Percentiles rank a stretch among this genome's conserved stretches.
Evolutionary conservation across 64 coral and sea anemone species (phyloP).

Genomic region (Stichodactyla mertensii): DNA sequence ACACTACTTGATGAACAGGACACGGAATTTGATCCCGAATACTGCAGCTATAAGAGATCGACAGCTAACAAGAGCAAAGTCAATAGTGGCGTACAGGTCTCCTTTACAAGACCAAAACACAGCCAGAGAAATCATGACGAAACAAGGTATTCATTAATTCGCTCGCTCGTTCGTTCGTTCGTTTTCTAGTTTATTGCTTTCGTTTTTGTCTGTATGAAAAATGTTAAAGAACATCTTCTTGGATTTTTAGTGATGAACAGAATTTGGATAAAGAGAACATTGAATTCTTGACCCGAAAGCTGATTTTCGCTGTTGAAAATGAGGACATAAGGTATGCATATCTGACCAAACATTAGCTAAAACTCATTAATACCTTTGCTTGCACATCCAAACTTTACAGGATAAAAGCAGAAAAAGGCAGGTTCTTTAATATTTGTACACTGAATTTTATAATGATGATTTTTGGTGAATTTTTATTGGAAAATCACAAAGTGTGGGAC

Average conservation of each 20-base stretch:
- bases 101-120: neutral
- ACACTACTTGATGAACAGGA: neutral
- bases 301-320: slow-evolving; percentile 54
- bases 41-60: neutral
- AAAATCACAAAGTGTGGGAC: too few relatives aligned
- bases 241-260: slow-evolving; percentile 3
- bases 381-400: too few relatives aligned
- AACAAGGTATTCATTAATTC: neutral
- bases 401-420: too few relatives aligned
- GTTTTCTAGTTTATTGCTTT: too few relatives aligned
- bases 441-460: too few relatives aligned
- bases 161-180: too few relatives aligned
- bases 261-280: neutral
- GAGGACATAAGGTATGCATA: slow-evolving; percentile 60
- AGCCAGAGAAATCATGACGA: neutral
- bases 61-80: neutral
- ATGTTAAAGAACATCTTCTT: neutral
- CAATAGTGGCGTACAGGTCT: neutral
- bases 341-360: neutral
- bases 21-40: neutral
- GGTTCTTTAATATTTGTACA: too few relatives aligned
- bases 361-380: neutral
- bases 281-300: slow-evolving; percentile 31
- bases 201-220: neutral
- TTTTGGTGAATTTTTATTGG: too few relatives aligned